Conservation (phyloP, 2,113 vertebrate genomes). For the Aspiorhynchus laticeps region DNA sequence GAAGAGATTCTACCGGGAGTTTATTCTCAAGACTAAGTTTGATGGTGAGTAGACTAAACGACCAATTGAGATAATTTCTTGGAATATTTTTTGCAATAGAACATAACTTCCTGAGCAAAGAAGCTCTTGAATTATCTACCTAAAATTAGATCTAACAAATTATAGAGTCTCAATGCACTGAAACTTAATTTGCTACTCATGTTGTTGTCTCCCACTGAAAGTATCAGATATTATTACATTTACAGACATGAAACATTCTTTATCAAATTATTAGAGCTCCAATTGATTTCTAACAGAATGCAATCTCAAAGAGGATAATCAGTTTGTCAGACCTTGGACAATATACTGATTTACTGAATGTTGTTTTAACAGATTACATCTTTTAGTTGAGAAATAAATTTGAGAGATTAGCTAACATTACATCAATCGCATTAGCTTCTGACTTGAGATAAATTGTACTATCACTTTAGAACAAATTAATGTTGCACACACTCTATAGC, state of each 20-base stretch:
- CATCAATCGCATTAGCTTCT: background rate
- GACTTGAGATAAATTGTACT: background rate
- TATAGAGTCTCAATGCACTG: too few species aligned
- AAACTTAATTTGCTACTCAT: too few species aligned
- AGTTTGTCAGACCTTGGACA: background rate
- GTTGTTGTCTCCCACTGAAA: background rate
- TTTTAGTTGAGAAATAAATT: background rate
- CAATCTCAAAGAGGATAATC: conserved; percentile 6
- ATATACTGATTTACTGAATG: background rate
- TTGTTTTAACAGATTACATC: background rate
- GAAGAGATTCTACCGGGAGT: conserved; percentile 93
- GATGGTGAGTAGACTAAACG: conserved; percentile 81
- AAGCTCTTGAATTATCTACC: background rate
- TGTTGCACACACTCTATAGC: background rate
- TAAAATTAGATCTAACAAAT: background rate
- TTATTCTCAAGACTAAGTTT: conserved; percentile 95
- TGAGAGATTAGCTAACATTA: background rate
- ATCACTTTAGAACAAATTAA: background rate
- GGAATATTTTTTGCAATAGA: background rate
- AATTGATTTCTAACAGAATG: background rate
- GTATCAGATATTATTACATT: conserved; percentile 11
- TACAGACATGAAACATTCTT: background rate
- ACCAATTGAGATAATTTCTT: background rate
- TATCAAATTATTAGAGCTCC: background rate
- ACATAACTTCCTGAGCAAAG: background rate